These are phyloP conservation scores for Hydrotaea diabolus DNA, from an alignment of 2,888 invertebrate genomes.

Conservation along the genomic window DNA sequence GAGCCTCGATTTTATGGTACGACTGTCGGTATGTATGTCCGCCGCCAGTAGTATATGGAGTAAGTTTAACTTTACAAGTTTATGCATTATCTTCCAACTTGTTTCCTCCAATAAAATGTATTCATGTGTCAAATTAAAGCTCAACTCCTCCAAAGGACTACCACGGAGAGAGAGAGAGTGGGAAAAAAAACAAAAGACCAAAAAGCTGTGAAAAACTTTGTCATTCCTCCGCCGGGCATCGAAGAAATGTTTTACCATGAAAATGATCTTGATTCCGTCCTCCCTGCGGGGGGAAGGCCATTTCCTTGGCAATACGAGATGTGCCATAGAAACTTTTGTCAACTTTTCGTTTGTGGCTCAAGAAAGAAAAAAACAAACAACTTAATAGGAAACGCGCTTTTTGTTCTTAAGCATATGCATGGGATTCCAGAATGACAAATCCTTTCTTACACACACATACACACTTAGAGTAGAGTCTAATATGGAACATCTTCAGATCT, in stretches of 20 bases:
- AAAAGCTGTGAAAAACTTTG: conserved; percentile 61
- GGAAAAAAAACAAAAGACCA: conserved; percentile 12
- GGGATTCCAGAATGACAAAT: conserved; percentile 40
- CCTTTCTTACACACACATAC: neutral
- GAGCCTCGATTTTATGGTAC: conserved; percentile 3
- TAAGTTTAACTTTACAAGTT: conserved; percentile 30
- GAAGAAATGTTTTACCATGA: conserved; percentile 50
- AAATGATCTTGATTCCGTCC: conserved; percentile 57
- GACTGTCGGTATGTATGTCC: neutral
- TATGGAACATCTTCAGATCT: neutral
- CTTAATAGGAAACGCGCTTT: conserved; percentile 21
- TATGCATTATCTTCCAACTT: conserved; percentile 43
- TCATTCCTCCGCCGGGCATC: conserved; percentile 49
- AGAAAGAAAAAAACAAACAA: too few species aligned
- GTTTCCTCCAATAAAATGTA: conserved; percentile 46
- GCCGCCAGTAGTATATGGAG: too few species aligned
- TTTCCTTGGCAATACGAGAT: conserved; percentile 32
- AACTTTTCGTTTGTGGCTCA: conserved; percentile 50
- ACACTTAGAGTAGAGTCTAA: too few species aligned
- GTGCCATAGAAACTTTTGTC: conserved; percentile 60
- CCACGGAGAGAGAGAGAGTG: neutral
- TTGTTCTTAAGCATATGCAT: conserved; percentile 56
- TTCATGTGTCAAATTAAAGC: conserved; percentile 60
- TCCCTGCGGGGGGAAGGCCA: conserved; percentile 58
- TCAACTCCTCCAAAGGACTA: conserved; percentile 8